A percentile compares a stretch with the other conserved stretches of the same genome.
phyloP scores from a whole-genome alignment of 1,140 invertebrate genomes.

The Prorops nasuta region DNA sequence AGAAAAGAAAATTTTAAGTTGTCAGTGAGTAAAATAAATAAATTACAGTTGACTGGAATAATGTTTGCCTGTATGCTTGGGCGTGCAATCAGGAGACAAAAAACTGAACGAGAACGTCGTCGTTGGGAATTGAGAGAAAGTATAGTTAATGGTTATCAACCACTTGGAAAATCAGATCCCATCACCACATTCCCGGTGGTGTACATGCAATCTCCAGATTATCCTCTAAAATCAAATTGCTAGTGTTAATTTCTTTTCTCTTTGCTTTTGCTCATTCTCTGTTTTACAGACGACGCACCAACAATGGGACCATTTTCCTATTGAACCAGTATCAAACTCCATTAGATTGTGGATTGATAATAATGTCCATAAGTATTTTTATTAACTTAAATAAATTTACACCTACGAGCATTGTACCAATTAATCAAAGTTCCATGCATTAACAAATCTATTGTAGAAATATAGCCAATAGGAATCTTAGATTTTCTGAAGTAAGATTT shows the following conservation, averaged over 20 bases:
- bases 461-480: too few relatives aligned
- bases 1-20: conserved; percentile 8
- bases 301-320: too few relatives aligned
- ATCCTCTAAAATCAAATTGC: conserved; percentile 24
- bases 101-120: conserved; percentile 67
- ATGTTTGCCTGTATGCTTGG: conserved; percentile 83
- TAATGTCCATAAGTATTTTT: too few relatives aligned
- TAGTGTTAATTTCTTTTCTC: conserved; percentile 1
- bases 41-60: conserved; percentile 74
- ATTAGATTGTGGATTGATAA: too few relatives aligned
- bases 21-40: conserved; percentile 2
- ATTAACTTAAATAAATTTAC: too few relatives aligned
- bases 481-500: too few relatives aligned
- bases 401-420: too few relatives aligned
- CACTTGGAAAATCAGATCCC: conserved; percentile 48
- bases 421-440: too few relatives aligned
- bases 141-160: conserved; percentile 53
- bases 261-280: too few relatives aligned
- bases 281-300: too few relatives aligned
- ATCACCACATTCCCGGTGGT: conserved; percentile 40
- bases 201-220: conserved; percentile 39
- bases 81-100: conserved; percentile 76
- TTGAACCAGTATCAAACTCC: too few relatives aligned
- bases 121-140: conserved; percentile 67
- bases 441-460: too few relatives aligned